Evolutionary conservation across 2,888 invertebrate genomes (phyloP), one percentile per base, ranked within the genome.

Genomic region (Leucania comma): DNA sequence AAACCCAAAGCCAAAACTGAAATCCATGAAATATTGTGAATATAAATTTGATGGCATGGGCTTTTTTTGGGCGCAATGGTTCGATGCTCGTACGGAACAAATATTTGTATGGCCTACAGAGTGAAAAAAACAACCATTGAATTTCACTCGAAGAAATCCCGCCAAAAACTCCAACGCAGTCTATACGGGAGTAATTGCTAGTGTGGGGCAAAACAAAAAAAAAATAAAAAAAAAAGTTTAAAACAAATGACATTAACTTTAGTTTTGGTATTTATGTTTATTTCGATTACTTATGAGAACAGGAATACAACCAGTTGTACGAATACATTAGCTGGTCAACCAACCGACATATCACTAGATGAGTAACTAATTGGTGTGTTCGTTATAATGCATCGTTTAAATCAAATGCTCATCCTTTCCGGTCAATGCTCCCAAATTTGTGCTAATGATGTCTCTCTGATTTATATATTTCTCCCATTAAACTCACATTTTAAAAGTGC

Each of bases 261-360:
- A 57, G n/a, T n/a, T 29, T 20, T n/a, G 10, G 29, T 54, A n/a
- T 35, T 14, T 57, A 8, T 22, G n/a, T 22, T 48, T n/a, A 48
- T 8, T n/a, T 48, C 57, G 46, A 29, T 58, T 17, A n/a, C 17
- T 32, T n/a, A 61, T 67, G 24, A 35, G 12, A 26, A 62, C 22
- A 6, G 38, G 54, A 50, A 20, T 5, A 38, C 26, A 69, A 75
- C 69, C 59, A 57, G 76, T 75, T 60, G 22, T 56, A n/a, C n/a
- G 60, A 50, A 69, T 75, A 75, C 14, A 69, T 75, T 63, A 69
- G n/a, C 35, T 56, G 76, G 75, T 75, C 76, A 75, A 24, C 54
- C 42, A 63, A 63, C 63, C 42, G 48, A 54, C 1, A 3, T 20
- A 1, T 42, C 53, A 54, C 46, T 61, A 56, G 32, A 54, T 50